These are phyloP conservation scores for Fukomys damarensis DNA, from an alignment of 2,113 vertebrate species.

Conservation along the genomic window DNA sequence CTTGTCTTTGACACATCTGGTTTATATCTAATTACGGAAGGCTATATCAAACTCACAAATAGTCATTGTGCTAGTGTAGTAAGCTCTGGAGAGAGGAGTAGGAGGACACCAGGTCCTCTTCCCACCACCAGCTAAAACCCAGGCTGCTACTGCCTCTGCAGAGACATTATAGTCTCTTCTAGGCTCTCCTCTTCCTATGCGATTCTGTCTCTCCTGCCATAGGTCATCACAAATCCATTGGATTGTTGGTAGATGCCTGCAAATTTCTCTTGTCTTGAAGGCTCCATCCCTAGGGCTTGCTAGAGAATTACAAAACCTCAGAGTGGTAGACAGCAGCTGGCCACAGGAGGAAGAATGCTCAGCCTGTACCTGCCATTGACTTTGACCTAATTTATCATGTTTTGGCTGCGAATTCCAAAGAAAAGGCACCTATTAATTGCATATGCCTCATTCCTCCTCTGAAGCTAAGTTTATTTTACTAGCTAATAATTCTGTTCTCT, in stretches of 20 bases:
- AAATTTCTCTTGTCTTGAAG: neutral
- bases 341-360: neutral
- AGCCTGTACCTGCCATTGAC: neutral
- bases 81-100: neutral
- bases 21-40: slow-evolving; percentile 36
- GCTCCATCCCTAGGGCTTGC: neutral
- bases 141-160: neutral
- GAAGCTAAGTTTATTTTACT: slow-evolving; percentile 58
- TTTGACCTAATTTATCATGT: slow-evolving; percentile 52
- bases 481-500: slow-evolving; percentile 49
- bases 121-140: neutral
- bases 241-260: neutral
- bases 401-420: slow-evolving; percentile 50
- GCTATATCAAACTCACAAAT: neutral
- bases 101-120: neutral
- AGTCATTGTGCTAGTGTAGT: neutral
- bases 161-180: neutral
- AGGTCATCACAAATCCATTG: neutral
- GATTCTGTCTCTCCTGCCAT: neutral
- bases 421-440: slow-evolving; percentile 12
- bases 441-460: slow-evolving; percentile 1
- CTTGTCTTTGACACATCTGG: neutral
- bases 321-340: neutral
- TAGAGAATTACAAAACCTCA: neutral
- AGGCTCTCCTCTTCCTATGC: neutral